A percentile compares a stretch with the other conserved stretches of the same genome.
These are phyloP conservation scores for Trichogramma dendrolimi DNA, from an alignment of 2,888 invertebrate species.

Conservation along the genomic window DNA sequence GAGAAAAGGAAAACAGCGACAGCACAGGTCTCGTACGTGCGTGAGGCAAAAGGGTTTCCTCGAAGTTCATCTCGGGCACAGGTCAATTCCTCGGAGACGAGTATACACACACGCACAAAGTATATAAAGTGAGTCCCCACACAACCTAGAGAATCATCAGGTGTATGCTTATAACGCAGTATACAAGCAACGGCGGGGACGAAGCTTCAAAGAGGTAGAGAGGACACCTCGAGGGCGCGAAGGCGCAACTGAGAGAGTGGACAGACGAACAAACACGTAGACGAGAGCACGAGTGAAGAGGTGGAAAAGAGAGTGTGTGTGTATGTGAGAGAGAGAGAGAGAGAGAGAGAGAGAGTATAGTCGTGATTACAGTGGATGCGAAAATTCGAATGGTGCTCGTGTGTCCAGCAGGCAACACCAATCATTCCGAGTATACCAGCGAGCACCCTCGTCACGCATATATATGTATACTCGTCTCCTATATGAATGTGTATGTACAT, in stretches of 20 bases:
- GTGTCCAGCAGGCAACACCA: conserved; percentile 46
- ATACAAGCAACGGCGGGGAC: conserved; percentile 1
- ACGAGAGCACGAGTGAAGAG: conserved; percentile 26
- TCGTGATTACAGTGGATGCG: conserved; percentile 48
- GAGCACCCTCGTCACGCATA: conserved; percentile 26
- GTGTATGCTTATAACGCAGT: background rate
- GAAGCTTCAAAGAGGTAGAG: too few relatives aligned
- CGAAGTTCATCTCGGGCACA: conserved; percentile 22
- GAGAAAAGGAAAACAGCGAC: background rate
- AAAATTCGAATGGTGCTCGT: conserved; percentile 52
- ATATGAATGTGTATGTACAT: background rate
- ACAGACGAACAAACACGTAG: conserved; percentile 9
- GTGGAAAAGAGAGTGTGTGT: conserved; percentile 17
- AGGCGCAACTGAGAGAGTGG: conserved; percentile 24
- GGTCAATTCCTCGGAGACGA: conserved; percentile 37
- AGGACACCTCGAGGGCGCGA: conserved; percentile 14
- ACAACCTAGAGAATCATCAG: background rate
- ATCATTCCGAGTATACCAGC: conserved; percentile 41
- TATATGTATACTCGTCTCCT: background rate
- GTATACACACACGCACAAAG: conserved; percentile 13
- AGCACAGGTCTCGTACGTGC: background rate
- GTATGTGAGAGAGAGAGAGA: conserved; percentile 24
- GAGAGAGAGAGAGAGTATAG: conserved; percentile 32
- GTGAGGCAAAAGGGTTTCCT: conserved; percentile 18
- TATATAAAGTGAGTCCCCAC: background rate